These are phyloP conservation scores for Philereme vetulata DNA, from an alignment of 2,888 invertebrate genomes.

Conservation along the genomic window DNA sequence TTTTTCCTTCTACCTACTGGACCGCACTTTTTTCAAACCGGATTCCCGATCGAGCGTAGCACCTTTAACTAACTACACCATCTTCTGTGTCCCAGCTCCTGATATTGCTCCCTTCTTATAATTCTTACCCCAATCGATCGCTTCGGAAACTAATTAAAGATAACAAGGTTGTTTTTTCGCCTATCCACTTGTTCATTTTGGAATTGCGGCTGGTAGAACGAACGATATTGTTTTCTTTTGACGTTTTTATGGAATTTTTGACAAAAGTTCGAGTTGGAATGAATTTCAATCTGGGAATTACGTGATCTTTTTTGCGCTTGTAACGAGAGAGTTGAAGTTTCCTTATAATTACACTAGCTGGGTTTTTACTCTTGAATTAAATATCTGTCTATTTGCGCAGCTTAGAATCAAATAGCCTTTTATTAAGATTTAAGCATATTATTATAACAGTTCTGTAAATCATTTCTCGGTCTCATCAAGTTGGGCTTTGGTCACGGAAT, in stretches of 20 bases:
- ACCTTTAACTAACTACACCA: constrained; percentile 19
- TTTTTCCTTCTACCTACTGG: constrained; percentile 48
- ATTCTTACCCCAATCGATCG: constrained; percentile 61
- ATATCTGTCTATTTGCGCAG: no score
- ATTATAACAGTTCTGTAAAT: constrained; percentile 4
- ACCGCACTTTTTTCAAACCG: constrained; percentile 57
- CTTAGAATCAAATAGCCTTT: no score
- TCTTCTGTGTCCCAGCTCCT: constrained; percentile 40
- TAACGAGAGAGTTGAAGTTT: constrained; percentile 1
- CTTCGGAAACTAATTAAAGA: constrained; percentile 76
- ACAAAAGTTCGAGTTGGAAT: constrained; percentile 44
- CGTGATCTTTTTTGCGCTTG: constrained; percentile 40
- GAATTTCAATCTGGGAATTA: constrained; percentile 44
- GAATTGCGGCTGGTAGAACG: constrained; percentile 54
- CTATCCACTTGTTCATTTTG: constrained; percentile 61
- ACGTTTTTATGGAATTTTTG: constrained; percentile 52
- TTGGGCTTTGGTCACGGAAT: constrained; percentile 38
- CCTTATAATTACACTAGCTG: neutral
- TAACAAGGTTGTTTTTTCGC: constrained; percentile 75
- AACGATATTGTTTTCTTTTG: constrained; percentile 64
- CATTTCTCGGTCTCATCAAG: constrained; percentile 28
- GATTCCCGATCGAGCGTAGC: constrained; percentile 52
- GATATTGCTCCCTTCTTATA: constrained; percentile 66
- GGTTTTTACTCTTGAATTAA: neutral
- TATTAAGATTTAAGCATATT: no score